A percentile compares a stretch with the other conserved stretches of the same genome.
Evolutionary conservation across 2,797 vertebrate genomes (phyloP).

Genomic region (Oryzias dopingdopingensis): DNA sequence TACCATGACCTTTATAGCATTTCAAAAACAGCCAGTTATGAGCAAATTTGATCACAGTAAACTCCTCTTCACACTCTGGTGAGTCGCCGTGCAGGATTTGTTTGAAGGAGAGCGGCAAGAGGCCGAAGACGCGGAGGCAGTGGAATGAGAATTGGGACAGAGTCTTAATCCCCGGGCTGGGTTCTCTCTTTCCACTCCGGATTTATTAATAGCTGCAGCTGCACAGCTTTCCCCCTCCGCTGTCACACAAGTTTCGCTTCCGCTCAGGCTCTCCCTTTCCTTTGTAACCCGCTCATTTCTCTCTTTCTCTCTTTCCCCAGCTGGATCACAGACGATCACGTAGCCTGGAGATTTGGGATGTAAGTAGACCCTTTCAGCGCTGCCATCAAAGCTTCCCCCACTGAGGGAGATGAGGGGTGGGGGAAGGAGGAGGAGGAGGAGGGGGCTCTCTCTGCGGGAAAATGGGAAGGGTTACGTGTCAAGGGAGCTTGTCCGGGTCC

Average conservation of each 20-base stretch:
- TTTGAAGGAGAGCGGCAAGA: constrained; percentile 58
- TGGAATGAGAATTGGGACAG: constrained; percentile 73
- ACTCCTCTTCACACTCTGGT: constrained; percentile 14
- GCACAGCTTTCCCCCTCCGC: constrained; percentile 63
- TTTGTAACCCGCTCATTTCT: constrained; percentile 61
- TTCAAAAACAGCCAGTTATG: constrained; percentile 73
- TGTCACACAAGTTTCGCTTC: constrained; percentile 67
- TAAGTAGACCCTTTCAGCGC: constrained; percentile 82
- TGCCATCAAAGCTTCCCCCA: constrained; percentile 73
- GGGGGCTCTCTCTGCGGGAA: constrained; percentile 58
- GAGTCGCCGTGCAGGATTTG: constrained; percentile 47
- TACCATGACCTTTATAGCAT: constrained; percentile 23
- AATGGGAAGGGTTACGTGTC: constrained; percentile 74
- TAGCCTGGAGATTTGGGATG: constrained; percentile 87
- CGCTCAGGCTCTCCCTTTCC: constrained; percentile 59
- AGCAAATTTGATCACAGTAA: constrained; percentile 55
- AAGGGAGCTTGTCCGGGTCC: constrained; percentile 58
- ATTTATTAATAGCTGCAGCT: constrained; percentile 78
- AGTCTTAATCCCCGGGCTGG: constrained; percentile 71
- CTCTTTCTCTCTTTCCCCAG: constrained; percentile 66
- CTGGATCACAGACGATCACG: constrained; percentile 83
- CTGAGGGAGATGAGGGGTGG: constrained; percentile 41
- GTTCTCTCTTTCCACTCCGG: constrained; percentile 67
- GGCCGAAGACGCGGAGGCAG: constrained; percentile 54
- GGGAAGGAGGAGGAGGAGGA: constrained; percentile 11